Percentiles rank a stretch among this genome's conserved stretches.
Conservation (phyloP, 2,888 invertebrate genomes). For the Drosophila percnosoma region DNA sequence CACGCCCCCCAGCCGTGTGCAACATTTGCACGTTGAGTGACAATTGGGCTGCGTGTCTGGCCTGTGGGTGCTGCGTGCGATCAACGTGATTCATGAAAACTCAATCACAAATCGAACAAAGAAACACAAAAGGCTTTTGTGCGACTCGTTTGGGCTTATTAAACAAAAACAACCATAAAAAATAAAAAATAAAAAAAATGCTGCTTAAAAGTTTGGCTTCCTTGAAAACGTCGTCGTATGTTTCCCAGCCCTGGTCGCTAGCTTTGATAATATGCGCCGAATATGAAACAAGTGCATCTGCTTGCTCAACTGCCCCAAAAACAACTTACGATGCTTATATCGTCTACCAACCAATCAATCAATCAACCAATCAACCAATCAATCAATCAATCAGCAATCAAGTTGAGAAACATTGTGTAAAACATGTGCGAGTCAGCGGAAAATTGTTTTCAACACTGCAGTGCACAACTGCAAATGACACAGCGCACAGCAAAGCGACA, state of each 20-base stretch:
- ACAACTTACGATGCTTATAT: neutral
- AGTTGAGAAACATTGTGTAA: neutral
- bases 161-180: neutral
- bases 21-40: conserved; percentile 6
- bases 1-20: conserved; percentile 1
- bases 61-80: conserved; percentile 31
- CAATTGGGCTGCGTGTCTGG: conserved; percentile 22
- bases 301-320: conserved; percentile 30
- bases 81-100: neutral
- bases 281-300: conserved; percentile 46
- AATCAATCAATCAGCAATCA: neutral
- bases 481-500: neutral
- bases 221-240: neutral
- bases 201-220: conserved; percentile 14
- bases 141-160: conserved; percentile 16
- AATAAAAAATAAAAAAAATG: neutral
- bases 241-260: conserved; percentile 4
- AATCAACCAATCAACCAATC: neutral
- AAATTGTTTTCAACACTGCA: conserved; percentile 9
- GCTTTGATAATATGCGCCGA: neutral
- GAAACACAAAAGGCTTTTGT: conserved; percentile 23
- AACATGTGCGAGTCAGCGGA: conserved; percentile 8
- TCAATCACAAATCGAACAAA: neutral
- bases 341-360: neutral
- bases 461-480: neutral